Conservation (phyloP, 2,113 vertebrate genomes). For the Elephas maximus region DNA sequence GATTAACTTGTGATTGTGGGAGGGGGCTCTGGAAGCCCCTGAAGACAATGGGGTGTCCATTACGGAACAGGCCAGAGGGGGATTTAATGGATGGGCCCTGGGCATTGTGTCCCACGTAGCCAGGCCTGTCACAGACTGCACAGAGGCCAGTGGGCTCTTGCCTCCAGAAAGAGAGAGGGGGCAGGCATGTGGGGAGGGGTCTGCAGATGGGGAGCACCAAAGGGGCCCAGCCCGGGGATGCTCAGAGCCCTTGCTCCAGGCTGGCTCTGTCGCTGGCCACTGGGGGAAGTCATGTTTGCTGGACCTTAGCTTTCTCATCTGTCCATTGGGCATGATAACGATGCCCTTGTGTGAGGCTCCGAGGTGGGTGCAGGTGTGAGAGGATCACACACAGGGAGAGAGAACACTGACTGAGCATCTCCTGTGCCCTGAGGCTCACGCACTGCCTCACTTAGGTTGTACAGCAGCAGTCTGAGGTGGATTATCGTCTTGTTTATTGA, state of each 20-base stretch:
- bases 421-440: not conserved
- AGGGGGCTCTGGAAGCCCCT: not conserved
- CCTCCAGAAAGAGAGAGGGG: not conserved
- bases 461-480: not conserved
- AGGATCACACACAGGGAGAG: not conserved
- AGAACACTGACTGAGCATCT: fast-evolving
- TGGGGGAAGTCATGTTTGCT: not conserved
- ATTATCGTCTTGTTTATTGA: not conserved
- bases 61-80: not conserved
- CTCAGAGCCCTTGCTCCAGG: not conserved
- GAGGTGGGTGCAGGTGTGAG: not conserved
- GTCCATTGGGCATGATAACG: not conserved
- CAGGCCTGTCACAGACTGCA: not conserved
- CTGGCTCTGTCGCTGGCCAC: not conserved
- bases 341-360: not conserved
- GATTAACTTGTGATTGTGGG: not conserved
- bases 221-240: not conserved
- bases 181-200: not conserved
- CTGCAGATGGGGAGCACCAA: too few species aligned
- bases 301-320: not conserved
- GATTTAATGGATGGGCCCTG: not conserved
- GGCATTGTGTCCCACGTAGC: not conserved
- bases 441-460: not conserved
- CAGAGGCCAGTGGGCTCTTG: not conserved
- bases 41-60: not conserved